phyloP scores from a whole-genome alignment of 2,797 vertebrate genomes.

The Amblyopsis hoosieri region DNA sequence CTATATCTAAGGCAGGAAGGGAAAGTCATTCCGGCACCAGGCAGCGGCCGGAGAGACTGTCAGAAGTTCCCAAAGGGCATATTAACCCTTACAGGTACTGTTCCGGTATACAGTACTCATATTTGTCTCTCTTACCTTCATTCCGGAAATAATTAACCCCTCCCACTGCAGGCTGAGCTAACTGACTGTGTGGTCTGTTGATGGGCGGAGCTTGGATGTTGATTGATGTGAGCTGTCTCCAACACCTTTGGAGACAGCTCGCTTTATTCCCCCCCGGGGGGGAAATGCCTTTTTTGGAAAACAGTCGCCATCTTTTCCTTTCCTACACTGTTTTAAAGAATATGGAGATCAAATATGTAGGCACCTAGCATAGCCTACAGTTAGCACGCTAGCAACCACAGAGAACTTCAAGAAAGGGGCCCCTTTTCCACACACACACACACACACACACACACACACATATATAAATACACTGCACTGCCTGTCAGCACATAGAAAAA shows the following conservation, averaged over 20 bases:
- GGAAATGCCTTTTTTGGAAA: not conserved
- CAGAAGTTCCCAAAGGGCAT: conserved; percentile 60
- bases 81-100: conserved; percentile 65
- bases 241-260: conserved; percentile 13
- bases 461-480: not conserved
- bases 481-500: conserved; percentile 33
- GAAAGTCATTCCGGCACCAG: conserved; percentile 62
- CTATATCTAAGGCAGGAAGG: conserved; percentile 51
- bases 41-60: conserved; percentile 42
- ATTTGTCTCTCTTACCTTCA: conserved; percentile 30
- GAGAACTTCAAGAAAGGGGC: conserved; percentile 10
- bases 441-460: conserved; percentile 12
- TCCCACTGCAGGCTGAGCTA: conserved; percentile 21
- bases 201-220: conserved; percentile 48
- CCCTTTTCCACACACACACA: not conserved
- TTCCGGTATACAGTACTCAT: conserved; percentile 64
- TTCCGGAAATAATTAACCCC: conserved; percentile 75
- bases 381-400: conserved; percentile 14
- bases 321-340: conserved; percentile 20
- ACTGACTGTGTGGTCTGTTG: conserved; percentile 69
- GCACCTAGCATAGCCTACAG: not conserved
- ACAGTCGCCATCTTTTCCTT: not conserved
- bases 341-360: not conserved
- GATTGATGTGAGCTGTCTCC: conserved; percentile 68
- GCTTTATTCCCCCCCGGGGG: not conserved